Evolutionary conservation across 1,140 invertebrate species (phyloP).

Genomic region (Habropoda laboriosa): DNA sequence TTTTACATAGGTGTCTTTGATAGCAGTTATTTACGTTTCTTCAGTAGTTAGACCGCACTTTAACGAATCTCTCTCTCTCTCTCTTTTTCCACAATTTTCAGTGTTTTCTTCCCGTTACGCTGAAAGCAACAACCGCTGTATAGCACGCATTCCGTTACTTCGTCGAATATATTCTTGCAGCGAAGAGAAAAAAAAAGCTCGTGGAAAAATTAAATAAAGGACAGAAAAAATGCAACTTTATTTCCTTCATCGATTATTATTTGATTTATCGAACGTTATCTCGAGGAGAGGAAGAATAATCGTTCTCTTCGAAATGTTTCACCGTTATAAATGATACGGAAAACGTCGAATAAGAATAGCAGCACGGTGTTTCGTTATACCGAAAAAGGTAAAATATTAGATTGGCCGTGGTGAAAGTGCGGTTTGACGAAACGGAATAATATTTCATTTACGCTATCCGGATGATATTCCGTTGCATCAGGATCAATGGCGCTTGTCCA

Average conservation of each 20-base stretch:
- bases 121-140: background rate
- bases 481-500: background rate
- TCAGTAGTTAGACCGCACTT: background rate
- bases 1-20: constrained; percentile 31
- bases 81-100: too few species aligned
- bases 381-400: background rate
- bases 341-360: background rate
- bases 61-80: too few species aligned
- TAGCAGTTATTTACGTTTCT: constrained; percentile 32
- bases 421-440: constrained; percentile 7
- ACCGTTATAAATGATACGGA: background rate
- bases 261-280: background rate
- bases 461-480: background rate
- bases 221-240: background rate
- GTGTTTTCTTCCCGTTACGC: background rate
- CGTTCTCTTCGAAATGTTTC: background rate
- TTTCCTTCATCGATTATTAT: background rate
- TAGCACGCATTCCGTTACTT: background rate
- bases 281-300: background rate
- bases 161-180: background rate
- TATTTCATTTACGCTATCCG: background rate
- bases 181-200: too few species aligned
- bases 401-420: background rate
- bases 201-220: too few species aligned
- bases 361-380: background rate